Percentiles rank a stretch among this genome's conserved stretches.
Conservation (phyloP, 2,888 invertebrate genomes). For the Heteromurus nitidus region DNA sequence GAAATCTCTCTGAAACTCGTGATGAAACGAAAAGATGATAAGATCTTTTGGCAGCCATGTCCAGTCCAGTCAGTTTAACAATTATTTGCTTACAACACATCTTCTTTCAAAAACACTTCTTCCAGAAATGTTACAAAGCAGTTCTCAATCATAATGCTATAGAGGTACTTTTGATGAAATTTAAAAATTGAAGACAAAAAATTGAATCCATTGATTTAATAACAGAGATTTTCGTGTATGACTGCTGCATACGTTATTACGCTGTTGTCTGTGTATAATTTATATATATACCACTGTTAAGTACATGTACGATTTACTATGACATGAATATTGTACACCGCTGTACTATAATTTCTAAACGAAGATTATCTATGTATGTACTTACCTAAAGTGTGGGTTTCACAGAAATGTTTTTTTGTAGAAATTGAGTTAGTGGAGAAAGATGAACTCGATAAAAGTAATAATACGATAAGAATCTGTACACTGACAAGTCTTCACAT, state of each 20-base stretch:
- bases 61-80: constrained; percentile 42
- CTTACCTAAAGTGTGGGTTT: constrained; percentile 35
- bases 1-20: neutral
- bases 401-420: constrained; percentile 4
- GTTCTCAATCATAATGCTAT: constrained; percentile 60
- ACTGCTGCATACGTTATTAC: constrained; percentile 29
- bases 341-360: constrained; percentile 43
- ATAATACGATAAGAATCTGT: constrained; percentile 17
- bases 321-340: constrained; percentile 17
- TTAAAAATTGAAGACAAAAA: constrained; percentile 44
- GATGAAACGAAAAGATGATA: neutral
- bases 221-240: constrained; percentile 47
- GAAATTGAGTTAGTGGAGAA: constrained; percentile 29
- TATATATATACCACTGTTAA: constrained; percentile 1
- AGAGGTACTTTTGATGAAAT: constrained; percentile 26
- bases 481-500: constrained; percentile 42
- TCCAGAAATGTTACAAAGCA: constrained; percentile 47
- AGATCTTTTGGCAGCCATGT: constrained; percentile 43
- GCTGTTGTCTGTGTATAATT: constrained; percentile 9
- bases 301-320: neutral
- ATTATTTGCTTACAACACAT: constrained; percentile 32
- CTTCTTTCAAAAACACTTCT: constrained; percentile 62
- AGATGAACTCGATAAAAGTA: constrained; percentile 13
- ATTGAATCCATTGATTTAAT: constrained; percentile 13
- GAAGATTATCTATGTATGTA: constrained; percentile 28